Evolutionary conservation across 1,140 invertebrate species (phyloP), one percentile per base, ranked within the genome.

Genomic region (Melitaea cinxia): DNA sequence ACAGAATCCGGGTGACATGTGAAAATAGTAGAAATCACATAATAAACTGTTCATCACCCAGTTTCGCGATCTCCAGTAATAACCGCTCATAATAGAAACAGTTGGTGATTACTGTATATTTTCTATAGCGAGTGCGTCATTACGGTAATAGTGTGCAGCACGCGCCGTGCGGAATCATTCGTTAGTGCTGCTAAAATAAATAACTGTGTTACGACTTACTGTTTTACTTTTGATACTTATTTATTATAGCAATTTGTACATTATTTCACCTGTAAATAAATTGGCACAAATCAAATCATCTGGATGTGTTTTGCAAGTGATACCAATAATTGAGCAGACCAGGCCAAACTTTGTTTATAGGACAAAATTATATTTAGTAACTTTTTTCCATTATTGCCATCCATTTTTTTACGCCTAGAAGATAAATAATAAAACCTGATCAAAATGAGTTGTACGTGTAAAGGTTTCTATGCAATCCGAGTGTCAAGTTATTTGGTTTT

Each of bases 41-140:
- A 76, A 72, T 69, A 72, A 73, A 56, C 63, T 58, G 35, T 12
- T 39, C 61, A 70, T 73, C 71, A 72, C 60, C 59, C 66, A 49
- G 50, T 57, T 45, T 45, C 39, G 52, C 59, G 53, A 66, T 69
- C 68, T 77, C 66, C 30, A 60, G 66, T 81, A 78, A 77, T 77
- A 75, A 72, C 70, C 54, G 68, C 65, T 65, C 60, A 73, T 73
- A 71, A 73, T 73, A 74, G 69, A 72, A 73, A 75, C 70, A 73
- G 69, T 70, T 78, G 66, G 45, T 69, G 70, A 78, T 82, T 79
- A 73, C 75, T 75, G 76, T 73, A 77, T 77, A 80, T 81, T 79
- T 80, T 78, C 73, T 77, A 73, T 59, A 26, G 24, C 71, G n/a
- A 75, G 73, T 76, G 58, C 73, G 75, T 77, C 79, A 79, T 85